Evolutionary conservation across 2,888 invertebrate genomes (phyloP), one percentile per base, ranked within the genome.

Genomic region (Operophtera brumata): DNA sequence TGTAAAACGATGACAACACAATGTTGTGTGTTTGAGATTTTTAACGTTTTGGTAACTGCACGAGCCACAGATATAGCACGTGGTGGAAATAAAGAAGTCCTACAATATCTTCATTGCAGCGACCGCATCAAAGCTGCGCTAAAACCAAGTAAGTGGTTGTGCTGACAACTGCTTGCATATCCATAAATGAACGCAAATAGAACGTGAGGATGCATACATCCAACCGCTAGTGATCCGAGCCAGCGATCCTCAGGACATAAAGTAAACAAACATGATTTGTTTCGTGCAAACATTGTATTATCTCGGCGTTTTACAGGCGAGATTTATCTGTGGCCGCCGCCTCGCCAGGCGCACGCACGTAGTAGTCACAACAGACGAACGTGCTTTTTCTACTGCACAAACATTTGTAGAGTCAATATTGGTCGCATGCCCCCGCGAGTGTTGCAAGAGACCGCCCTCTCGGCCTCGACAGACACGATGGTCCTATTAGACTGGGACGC

Each of bases 341-440:
- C 73, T 71, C 73, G 72, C 76, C 75, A 71, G 74, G 69, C 71
- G 78, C 73, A 73, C 71, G 78, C 73, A 73, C 72, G 69, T 70
- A 77, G 81, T 73, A 79, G 72, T 74, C 78, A 72, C 69, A 76
- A 77, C 73, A 77, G 75, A 71, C 72, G 80, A 75, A 80, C 79
- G 80, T 80, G 87, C 80, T 78, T 79, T 74, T 78, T 72, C 71
- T 77, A 71, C 79, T 78, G 65, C 75, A 70, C 79, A 85, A 87
- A 88, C 75, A 84, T 89, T 89, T 84, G 75, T 72, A 64, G 57
- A 62, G 86, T 86, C 81, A 89, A 89, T 88, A 87, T 88, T 89
- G 78, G 82, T 75, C 75, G 73, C 75, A 74, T 77, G 84, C 75
- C 67, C 71, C 71, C 73, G 65, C 70, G 73, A 65, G 75, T 73